Percentiles rank a stretch among this genome's conserved stretches.
phyloP scores from a whole-genome alignment of 2,113 vertebrate species.

The Corythornis vintsioides region DNA sequence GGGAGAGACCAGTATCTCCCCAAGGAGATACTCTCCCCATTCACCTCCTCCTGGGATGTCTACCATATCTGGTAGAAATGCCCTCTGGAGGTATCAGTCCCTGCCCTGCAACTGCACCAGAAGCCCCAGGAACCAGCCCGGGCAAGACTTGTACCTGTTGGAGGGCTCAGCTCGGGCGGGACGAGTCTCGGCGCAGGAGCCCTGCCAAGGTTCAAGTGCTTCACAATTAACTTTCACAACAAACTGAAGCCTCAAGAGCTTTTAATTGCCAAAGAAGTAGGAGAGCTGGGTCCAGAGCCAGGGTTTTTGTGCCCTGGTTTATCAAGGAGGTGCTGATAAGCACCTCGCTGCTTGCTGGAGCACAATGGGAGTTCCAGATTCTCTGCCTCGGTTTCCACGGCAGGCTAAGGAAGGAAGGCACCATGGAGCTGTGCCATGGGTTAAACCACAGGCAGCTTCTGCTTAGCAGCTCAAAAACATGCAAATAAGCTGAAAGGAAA shows the following conservation, averaged over 20 bases:
- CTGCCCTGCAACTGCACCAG: not conserved
- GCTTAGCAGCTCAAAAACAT: not conserved
- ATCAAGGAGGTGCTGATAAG: not conserved
- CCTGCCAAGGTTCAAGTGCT: slow-evolving; percentile 15
- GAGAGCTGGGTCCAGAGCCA: not conserved
- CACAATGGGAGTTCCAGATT: not conserved
- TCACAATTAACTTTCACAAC: slow-evolving; percentile 51
- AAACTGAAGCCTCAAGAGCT: slow-evolving; percentile 42
- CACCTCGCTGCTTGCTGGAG: not conserved
- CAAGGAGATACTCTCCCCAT: rapidly evolving
- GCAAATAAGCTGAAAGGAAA: not conserved
- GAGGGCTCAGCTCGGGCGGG: not conserved
- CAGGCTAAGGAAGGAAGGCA: not conserved
- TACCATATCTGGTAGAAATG: not conserved
- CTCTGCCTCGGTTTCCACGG: not conserved
- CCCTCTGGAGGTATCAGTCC: not conserved
- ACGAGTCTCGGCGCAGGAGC: not conserved
- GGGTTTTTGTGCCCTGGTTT: not conserved
- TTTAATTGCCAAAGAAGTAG: not conserved
- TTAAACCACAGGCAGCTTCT: not conserved
- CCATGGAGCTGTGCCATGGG: not conserved
- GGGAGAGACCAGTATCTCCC: not conserved
- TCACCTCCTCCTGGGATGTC: not conserved
- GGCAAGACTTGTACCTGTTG: not conserved
- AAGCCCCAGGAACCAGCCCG: not conserved